Conservation (phyloP, 2,888 invertebrate species). For the Cecidostiba fungosa region DNA sequence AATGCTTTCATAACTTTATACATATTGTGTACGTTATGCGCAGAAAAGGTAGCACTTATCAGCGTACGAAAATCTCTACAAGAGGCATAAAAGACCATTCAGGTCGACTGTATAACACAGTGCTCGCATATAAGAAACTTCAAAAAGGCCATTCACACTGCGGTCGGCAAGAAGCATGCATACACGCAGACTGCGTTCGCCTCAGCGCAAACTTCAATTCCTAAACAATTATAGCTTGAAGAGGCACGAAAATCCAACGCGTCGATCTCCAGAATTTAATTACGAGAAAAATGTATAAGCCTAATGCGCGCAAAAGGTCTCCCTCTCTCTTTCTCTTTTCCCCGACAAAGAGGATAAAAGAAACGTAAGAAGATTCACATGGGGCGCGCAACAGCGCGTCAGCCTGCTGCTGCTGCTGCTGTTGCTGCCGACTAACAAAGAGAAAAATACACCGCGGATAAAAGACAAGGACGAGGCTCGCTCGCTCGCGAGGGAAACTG, state of each 20-base stretch:
- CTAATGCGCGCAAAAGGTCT: constrained; percentile 38
- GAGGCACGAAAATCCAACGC: constrained; percentile 21
- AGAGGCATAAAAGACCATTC: not conserved
- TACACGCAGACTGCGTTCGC: too few relatives aligned
- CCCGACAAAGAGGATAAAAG: constrained; percentile 60
- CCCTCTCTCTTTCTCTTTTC: not conserved
- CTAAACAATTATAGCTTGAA: constrained; percentile 16
- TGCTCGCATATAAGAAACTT: too few relatives aligned
- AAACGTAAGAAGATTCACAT: constrained; percentile 60
- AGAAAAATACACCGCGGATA: constrained; percentile 56
- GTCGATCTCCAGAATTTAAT: constrained; percentile 46
- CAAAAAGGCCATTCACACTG: constrained; percentile 13
- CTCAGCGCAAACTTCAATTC: constrained; percentile 11
- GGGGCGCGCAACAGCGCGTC: constrained; percentile 29
- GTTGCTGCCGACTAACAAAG: constrained; percentile 48
- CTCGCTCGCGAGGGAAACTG: constrained; percentile 58
- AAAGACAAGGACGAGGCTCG: constrained; percentile 43
- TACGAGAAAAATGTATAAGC: constrained; percentile 51
- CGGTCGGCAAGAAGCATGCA: too few relatives aligned
- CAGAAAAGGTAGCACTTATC: not conserved
- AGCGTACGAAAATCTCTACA: not conserved
- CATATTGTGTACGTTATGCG: too few relatives aligned
- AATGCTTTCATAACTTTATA: not conserved
- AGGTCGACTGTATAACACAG: too few relatives aligned
- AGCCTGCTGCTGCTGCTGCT: not conserved